Conservation (phyloP, 2,888 invertebrate species). For the Euproctis similis region DNA sequence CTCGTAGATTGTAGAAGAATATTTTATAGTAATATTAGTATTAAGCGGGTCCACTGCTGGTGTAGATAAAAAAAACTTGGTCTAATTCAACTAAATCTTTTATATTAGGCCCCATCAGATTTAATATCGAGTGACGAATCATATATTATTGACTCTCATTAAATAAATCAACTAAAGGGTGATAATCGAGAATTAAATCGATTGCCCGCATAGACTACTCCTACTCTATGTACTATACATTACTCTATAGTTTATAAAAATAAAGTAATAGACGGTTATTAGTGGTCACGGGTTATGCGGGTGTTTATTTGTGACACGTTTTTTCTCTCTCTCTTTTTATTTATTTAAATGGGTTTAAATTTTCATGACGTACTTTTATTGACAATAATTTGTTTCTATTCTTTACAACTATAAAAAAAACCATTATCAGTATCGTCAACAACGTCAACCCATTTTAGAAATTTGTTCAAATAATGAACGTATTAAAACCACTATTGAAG, state of each 20-base stretch:
- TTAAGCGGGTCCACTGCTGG: no score
- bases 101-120: conserved; percentile 13
- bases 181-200: conserved; percentile 61
- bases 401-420: no score
- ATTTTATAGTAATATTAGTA: no score
- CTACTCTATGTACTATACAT: conserved; percentile 34
- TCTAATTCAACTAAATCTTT: conserved; percentile 21
- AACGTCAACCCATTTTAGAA: no score
- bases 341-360: conserved; percentile 30
- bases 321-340: no score
- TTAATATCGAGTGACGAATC: conserved; percentile 36
- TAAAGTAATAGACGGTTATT: conserved; percentile 69
- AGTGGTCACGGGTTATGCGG: conserved; percentile 55
- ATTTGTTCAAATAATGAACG: no score
- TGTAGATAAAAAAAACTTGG: no score
- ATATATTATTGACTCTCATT: conserved; percentile 48
- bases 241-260: conserved; percentile 52
- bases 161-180: conserved; percentile 56
- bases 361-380: no score
- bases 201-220: conserved; percentile 62
- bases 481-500: no score
- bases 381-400: no score
- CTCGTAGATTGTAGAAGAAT: no score
- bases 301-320: conserved; percentile 40
- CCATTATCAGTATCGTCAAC: no score